Base-by-base conservation (phyloP, 1,140 invertebrate genomes). In the Neodiprion lecontei region DNA sequence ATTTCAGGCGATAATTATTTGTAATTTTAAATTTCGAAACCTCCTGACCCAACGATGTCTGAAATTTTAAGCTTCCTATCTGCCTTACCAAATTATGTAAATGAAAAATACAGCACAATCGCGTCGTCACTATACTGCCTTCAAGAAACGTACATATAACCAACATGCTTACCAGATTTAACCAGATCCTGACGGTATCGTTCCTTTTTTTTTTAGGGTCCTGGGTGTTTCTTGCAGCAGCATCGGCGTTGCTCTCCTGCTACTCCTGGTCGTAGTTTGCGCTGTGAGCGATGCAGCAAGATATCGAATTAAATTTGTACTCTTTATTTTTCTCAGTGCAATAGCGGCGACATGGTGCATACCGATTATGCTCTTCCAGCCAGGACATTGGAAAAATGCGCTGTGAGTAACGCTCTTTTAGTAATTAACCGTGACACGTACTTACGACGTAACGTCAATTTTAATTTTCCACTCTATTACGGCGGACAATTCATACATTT, bases 321-420 rank as follows among this genome's bases (percentile, higher is more conserved):
- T 94, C 77, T 92, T 93, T 79, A 83, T 91, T 40, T 76, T 93
- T 53, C 80, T 90, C 7, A 90, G 89, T 69, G 82, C 91, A 21
- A 80, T 94, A 76, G 89, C 87, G 17, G 90, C 94, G 0, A 90
- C 92, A 72, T 84, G 91, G 23, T 92, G 91, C 71, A 90, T 95
- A 70, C 94, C 94, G 17, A 83, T 95, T 8, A 95, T 96, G 94
- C 85, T 95, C 14, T 83, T 92, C 2, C 90, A 88, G 75, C 93
- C 94, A 9, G 88, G 91, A 69, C 90, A 93, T 80, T 94, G 92
- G 78, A 91, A 89, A 81, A 95, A 95, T 87, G 94, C 93, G 17
- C 82, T 95, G 94, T 95, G 89, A 94, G 93, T 92, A 80, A 28
- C n/a, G 48, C 69, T 70, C 5, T 28, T n/a, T 74, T 73, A 65